Percentiles rank a stretch among this genome's conserved stretches.
Conservation (phyloP, 2,113 vertebrate species). For the Laterallus jamaicensis region DNA sequence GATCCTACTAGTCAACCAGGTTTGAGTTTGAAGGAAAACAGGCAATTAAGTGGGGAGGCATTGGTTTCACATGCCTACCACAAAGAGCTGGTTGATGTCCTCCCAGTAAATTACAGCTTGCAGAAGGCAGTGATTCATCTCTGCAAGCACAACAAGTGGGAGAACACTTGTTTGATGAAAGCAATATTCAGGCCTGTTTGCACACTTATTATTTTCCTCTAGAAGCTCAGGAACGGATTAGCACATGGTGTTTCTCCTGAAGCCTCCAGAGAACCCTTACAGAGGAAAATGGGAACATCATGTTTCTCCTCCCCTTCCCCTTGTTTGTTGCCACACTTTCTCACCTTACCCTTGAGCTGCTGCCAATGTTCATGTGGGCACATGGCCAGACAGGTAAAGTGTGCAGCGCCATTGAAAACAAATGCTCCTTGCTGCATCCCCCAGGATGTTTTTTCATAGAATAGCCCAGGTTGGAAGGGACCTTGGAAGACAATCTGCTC, state of each 20-base stretch:
- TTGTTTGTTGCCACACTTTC: neutral
- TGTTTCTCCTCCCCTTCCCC: neutral
- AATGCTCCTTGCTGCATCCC: neutral
- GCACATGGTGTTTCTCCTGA: neutral
- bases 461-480: neutral
- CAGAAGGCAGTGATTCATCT: conserved; percentile 11
- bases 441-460: neutral
- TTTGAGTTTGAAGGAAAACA: conserved; percentile 48
- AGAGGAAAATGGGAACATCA: neutral
- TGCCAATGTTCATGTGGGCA: neutral
- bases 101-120: conserved; percentile 61
- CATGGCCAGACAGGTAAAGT: neutral
- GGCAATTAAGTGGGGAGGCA: conserved; percentile 48
- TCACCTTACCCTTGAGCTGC: neutral
- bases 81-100: neutral
- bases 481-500: neutral
- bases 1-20: neutral
- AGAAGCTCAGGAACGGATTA: neutral
- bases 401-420: neutral
- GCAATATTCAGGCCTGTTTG: neutral
- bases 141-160: neutral
- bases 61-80: conserved; percentile 47
- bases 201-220: neutral
- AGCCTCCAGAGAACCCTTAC: neutral
- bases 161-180: neutral